Conservation (phyloP, 2,888 invertebrate genomes). For the Drosophila eohydei region DNA sequence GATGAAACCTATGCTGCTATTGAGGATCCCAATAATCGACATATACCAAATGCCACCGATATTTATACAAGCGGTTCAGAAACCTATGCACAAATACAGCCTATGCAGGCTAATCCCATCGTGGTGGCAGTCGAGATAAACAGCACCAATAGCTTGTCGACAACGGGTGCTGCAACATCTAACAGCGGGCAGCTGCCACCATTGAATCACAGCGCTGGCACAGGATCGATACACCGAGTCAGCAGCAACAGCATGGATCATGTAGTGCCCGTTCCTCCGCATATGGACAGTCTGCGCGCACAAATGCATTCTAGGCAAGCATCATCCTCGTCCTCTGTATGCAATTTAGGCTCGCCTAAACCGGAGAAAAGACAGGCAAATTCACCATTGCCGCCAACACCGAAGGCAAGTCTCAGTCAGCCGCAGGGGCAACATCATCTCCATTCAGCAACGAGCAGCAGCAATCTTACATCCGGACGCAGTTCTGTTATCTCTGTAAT, state of each 20-base stretch:
- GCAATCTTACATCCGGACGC: conserved; percentile 83
- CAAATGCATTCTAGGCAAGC: conserved; percentile 86
- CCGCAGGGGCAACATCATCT: conserved; percentile 58
- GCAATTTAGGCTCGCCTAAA: conserved; percentile 93
- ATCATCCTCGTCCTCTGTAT: conserved; percentile 89
- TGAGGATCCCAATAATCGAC: conserved; percentile 88
- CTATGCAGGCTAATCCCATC: conserved; percentile 85
- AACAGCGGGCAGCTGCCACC: conserved; percentile 15
- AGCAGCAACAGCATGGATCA: conserved; percentile 61
- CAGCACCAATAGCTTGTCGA: conserved; percentile 60
- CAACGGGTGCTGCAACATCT: conserved; percentile 16
- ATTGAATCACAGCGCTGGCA: conserved; percentile 27
- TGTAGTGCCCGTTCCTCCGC: conserved; percentile 85
- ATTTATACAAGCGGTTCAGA: conserved; percentile 92
- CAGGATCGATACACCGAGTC: conserved; percentile 33
- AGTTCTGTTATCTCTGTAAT: conserved; percentile 85
- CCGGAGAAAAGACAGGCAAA: conserved; percentile 96
- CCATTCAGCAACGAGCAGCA: conserved; percentile 79
- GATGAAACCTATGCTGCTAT: conserved; percentile 97
- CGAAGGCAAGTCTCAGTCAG: conserved; percentile 83
- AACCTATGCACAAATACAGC: conserved; percentile 93
- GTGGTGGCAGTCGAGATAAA: conserved; percentile 85
- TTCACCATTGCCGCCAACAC: conserved; percentile 94
- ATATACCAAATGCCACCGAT: conserved; percentile 85
- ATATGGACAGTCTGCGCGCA: conserved; percentile 88